Conservation (phyloP, 2,797 vertebrate genomes). For the Myripristis murdjan region DNA sequence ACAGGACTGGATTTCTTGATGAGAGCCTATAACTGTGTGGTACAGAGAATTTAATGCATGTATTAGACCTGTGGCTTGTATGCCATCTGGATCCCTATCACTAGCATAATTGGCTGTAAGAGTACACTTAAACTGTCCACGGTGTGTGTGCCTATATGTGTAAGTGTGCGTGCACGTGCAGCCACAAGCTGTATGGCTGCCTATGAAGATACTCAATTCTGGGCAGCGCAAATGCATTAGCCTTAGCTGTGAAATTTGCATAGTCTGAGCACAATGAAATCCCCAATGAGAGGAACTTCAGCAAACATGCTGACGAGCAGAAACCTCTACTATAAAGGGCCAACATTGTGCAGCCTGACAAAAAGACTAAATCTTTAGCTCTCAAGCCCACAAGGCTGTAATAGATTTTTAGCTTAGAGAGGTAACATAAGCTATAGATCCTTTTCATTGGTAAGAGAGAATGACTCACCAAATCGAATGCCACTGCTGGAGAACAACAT, state of each 20-base stretch:
- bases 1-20: slow-evolving; percentile 25
- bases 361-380: slow-evolving; percentile 84
- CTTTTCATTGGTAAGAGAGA: slow-evolving; percentile 68
- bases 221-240: slow-evolving; percentile 73
- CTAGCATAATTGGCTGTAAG: slow-evolving; percentile 38
- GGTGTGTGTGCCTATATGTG: slow-evolving; percentile 10
- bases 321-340: slow-evolving; percentile 77
- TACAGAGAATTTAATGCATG: slow-evolving; percentile 31
- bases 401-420: slow-evolving; percentile 83
- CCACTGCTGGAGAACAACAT: slow-evolving; percentile 51
- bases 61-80: neutral
- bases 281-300: slow-evolving; percentile 80
- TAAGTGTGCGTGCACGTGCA: slow-evolving; percentile 7
- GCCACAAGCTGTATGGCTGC: slow-evolving; percentile 31
- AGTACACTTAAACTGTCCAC: slow-evolving; percentile 29
- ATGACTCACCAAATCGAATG: slow-evolving; percentile 62
- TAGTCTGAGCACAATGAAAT: slow-evolving; percentile 82
- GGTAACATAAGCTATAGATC: slow-evolving; percentile 78
- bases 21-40: slow-evolving; percentile 32
- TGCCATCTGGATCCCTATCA: slow-evolving; percentile 48
- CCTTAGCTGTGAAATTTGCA: slow-evolving; percentile 75
- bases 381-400: slow-evolving; percentile 69
- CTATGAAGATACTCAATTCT: slow-evolving; percentile 63
- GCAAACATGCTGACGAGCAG: slow-evolving; percentile 84
- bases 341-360: slow-evolving; percentile 77